Evolutionary conservation across 2,113 vertebrate genomes (phyloP), one percentile per base, ranked within the genome.

Genomic region (Limanda limanda): DNA sequence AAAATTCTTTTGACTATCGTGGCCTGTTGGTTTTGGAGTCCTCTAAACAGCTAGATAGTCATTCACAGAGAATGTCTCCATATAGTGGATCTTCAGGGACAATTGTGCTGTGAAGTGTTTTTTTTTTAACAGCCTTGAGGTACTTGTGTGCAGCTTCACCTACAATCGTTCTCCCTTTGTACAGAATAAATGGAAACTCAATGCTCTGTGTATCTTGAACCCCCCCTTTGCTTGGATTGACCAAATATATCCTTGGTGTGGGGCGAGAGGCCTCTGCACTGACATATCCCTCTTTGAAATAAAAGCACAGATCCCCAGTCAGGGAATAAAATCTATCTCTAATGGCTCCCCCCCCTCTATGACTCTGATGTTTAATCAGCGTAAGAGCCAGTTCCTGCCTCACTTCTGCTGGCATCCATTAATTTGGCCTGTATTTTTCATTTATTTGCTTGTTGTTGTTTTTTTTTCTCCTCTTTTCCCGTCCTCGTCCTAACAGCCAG

Each of bases 291-390:
- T 80, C 76, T 88, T 74, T 52, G 58, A 78, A 80, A 83, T 48
- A 48, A 48, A 48, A 6, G 15, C 45, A 48, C 45, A 48, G 17
- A 48, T 48, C 45, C 14, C 45, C 15, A 48, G 13, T 20, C 9
- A 92, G 77, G 88, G 90, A 87, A 91, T 87, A 76, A 84, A 85
- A 91, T 93, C 89, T 57, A 88, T 93, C 90, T 84, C 89, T 94
- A 93, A 95, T 93, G 91, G 91, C 81, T 86, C 86, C 85, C 90
- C 90, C 75, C 81, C 61, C 82, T 86, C 67, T 85, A 92, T 86
- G 86, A 85, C 88, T 76, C 72, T 81, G 63, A 86, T 94, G 89
- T 94, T 94, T 95, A 95, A 95, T 95, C 94, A 94, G 91, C 90
- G 86, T 94, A 93, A 95, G 88, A 95, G 94, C 17, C 37, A 54